These are phyloP conservation scores for Neodon shergylaensis DNA, from an alignment of 2,113 vertebrate species.

Conservation along the genomic window DNA sequence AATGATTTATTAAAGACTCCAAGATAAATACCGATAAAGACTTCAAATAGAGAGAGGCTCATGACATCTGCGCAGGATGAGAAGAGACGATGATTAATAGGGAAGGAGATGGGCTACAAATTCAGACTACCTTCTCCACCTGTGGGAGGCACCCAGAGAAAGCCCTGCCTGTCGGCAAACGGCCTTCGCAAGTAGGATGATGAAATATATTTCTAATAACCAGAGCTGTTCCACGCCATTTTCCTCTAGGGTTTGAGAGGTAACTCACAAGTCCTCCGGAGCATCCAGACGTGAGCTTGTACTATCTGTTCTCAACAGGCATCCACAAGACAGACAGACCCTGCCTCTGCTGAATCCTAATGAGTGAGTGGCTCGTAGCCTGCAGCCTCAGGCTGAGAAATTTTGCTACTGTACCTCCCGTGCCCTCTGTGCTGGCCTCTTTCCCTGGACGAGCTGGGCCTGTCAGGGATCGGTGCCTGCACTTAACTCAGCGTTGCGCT, in stretches of 20 bases:
- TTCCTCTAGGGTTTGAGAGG: neutral
- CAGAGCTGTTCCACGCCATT: conserved; percentile 55
- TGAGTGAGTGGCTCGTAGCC: neutral
- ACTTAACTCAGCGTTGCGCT: conserved; percentile 69
- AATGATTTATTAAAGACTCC: conserved; percentile 73
- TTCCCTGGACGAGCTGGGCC: conserved; percentile 11
- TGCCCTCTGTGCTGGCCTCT: neutral
- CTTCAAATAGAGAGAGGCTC: conserved; percentile 68
- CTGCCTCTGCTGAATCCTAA: neutral
- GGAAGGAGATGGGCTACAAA: conserved; percentile 34
- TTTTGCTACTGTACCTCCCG: accelerated
- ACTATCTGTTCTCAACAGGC: neutral
- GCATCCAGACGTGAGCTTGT: neutral
- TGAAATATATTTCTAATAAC: conserved; percentile 74
- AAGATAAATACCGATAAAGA: conserved; percentile 70
- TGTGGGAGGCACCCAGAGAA: conserved; percentile 51
- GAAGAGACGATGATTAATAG: conserved; percentile 60
- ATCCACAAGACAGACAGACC: neutral
- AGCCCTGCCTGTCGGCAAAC: conserved; percentile 28
- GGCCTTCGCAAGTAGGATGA: conserved; percentile 16
- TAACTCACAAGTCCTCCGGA: neutral
- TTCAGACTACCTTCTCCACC: conserved; percentile 51
- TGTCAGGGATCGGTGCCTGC: conserved; percentile 62
- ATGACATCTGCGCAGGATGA: neutral
- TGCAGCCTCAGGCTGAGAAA: neutral